Evolutionary conservation across 2,113 vertebrate species (phyloP).

Genomic region (Neodon shergylaensis): DNA sequence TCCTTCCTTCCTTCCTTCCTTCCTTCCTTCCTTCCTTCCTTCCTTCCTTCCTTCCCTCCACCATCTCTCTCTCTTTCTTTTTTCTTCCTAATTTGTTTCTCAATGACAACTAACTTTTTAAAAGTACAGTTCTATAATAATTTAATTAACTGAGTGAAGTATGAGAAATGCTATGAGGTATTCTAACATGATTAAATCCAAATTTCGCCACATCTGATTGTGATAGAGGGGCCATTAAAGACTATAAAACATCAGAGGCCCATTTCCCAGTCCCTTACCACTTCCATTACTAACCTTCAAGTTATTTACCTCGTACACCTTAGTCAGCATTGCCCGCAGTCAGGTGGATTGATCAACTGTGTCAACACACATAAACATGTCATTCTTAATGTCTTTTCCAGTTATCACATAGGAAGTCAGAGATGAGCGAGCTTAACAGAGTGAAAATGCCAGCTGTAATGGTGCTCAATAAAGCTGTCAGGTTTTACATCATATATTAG

Average conservation of each 20-base stretch:
- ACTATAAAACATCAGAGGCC: slow-evolving; percentile 67
- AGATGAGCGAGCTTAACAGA: slow-evolving; percentile 66
- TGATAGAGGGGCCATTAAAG: slow-evolving; percentile 35
- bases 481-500: slow-evolving; percentile 70
- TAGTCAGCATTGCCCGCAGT: slow-evolving; percentile 61
- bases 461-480: slow-evolving; percentile 69
- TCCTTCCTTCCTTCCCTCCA: not conserved
- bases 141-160: slow-evolving; percentile 45
- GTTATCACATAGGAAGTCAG: slow-evolving; percentile 71
- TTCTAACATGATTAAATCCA: slow-evolving; percentile 32
- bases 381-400: slow-evolving; percentile 67
- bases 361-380: slow-evolving; percentile 69
- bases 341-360: slow-evolving; percentile 66
- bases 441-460: slow-evolving; percentile 67
- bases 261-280: slow-evolving; percentile 33
- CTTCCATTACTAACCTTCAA: slow-evolving; percentile 46
- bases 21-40: not conserved
- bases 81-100: not conserved
- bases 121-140: slow-evolving; percentile 53
- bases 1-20: not conserved
- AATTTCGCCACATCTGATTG: slow-evolving; percentile 63
- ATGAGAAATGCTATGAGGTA: slow-evolving; percentile 30
- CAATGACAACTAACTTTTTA: slow-evolving; percentile 10
- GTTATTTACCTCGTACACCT: slow-evolving; percentile 63
- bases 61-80: not conserved